Percentiles rank a stretch among this genome's conserved stretches.
Evolutionary conservation across 2,797 vertebrate species (phyloP).

Genomic region (Geotrypetes seraphini): DNA sequence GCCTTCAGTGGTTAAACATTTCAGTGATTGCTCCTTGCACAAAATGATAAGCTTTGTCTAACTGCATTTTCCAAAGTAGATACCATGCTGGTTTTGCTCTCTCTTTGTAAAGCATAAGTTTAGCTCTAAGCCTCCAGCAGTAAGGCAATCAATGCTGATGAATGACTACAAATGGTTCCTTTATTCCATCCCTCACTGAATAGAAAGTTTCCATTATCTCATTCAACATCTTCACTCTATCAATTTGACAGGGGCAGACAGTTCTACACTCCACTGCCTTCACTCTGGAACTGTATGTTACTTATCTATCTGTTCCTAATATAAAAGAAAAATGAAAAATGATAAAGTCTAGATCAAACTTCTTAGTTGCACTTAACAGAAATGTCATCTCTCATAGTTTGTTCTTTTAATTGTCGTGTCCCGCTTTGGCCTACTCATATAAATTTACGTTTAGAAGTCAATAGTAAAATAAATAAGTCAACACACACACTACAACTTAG

Average conservation of each 20-base stretch:
- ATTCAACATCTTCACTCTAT: slow-evolving; percentile 91
- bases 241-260: slow-evolving; percentile 86
- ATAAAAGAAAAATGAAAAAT: slow-evolving; percentile 60
- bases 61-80: slow-evolving; percentile 16
- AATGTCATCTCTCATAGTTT: slow-evolving; percentile 14
- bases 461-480: slow-evolving; percentile 8
- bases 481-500: no score
- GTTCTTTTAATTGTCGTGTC: slow-evolving; percentile 30
- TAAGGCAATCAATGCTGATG: slow-evolving; percentile 87
- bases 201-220: slow-evolving; percentile 97
- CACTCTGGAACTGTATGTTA: slow-evolving; percentile 55
- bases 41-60: slow-evolving; percentile 25
- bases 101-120: slow-evolving; percentile 52
- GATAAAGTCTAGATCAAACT: slow-evolving; percentile 35
- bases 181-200: slow-evolving; percentile 82
- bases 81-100: slow-evolving; percentile 43
- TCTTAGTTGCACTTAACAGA: slow-evolving; percentile 29
- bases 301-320: slow-evolving; percentile 59
- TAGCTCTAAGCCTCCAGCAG: slow-evolving; percentile 58
- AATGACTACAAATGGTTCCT: slow-evolving; percentile 82
- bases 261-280: slow-evolving; percentile 76
- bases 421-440: background rate
- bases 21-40: slow-evolving; percentile 2
- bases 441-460: no score
- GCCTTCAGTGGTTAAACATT: slow-evolving; percentile 26